Conservation (phyloP, 2,113 vertebrate genomes). For the Heterochromis multidens region DNA sequence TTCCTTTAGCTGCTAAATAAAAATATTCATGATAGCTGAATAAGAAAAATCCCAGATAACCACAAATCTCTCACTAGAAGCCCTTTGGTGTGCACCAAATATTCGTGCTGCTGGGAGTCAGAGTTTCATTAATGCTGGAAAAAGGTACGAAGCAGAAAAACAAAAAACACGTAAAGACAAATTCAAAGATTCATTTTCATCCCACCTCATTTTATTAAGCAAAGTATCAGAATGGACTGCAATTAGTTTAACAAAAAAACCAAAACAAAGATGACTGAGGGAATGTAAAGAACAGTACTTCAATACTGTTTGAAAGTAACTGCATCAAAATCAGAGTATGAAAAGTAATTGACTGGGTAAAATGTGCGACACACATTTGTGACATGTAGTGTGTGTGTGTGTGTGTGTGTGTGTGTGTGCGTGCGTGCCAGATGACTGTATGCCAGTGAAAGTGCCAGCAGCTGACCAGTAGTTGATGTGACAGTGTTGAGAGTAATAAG, state of each 20-base stretch:
- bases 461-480: conserved; percentile 31
- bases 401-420: not conserved
- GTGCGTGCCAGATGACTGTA: not conserved
- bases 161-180: no score
- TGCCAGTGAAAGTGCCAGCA: conserved; percentile 3
- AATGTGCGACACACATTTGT: not conserved
- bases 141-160: no score
- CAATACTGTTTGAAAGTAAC: conserved; percentile 14
- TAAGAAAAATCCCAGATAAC: not conserved
- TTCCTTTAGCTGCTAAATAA: not conserved
- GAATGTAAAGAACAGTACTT: conserved; percentile 37
- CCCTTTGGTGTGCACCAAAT: not conserved
- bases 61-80: no score
- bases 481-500: conserved; percentile 34
- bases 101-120: no score
- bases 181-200: not conserved
- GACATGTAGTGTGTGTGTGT: not conserved
- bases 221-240: conserved; percentile 63
- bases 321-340: conserved; percentile 13
- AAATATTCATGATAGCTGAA: not conserved
- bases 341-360: not conserved
- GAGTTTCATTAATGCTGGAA: no score
- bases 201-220: conserved; percentile 70
- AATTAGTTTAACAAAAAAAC: conserved; percentile 51
- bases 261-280: conserved; percentile 33